phyloP scores from a whole-genome alignment of 92 coral and sea anemone species.

The Anthopleura xanthogrammica region DNA sequence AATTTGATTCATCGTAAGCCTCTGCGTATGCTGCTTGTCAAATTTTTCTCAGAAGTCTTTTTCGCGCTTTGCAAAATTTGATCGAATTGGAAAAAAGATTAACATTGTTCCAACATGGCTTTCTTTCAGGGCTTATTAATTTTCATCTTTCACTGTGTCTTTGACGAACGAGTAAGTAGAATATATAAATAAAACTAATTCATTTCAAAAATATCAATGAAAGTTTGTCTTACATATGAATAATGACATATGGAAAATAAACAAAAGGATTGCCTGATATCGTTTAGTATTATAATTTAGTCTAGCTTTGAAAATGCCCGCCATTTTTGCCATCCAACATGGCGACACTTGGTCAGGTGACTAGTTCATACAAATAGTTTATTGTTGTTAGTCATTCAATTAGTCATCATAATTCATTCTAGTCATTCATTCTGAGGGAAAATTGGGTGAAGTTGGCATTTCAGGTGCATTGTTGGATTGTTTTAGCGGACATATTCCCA shows the following conservation, averaged over 20 bases:
- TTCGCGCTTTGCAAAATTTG: not conserved
- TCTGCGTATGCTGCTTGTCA: not conserved
- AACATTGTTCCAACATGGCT: not conserved
- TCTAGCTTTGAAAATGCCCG: not conserved
- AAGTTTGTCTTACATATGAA: not conserved
- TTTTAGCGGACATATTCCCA: too few relatives aligned
- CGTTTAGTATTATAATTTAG: too few relatives aligned
- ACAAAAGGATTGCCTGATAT: too few relatives aligned
- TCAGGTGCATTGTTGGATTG: too few relatives aligned
- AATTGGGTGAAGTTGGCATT: too few relatives aligned
- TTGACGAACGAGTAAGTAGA: slow-evolving; percentile 74
- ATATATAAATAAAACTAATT: not conserved
- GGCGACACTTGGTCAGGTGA: not conserved
- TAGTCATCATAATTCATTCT: too few relatives aligned
- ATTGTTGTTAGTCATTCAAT: too few relatives aligned
- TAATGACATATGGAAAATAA: not conserved
- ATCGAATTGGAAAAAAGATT: not conserved
- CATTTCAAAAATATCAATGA: not conserved
- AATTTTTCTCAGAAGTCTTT: not conserved
- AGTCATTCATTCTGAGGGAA: too few relatives aligned
- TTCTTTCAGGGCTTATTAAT: slow-evolving; percentile 70
- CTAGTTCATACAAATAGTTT: not conserved
- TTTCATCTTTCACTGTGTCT: slow-evolving; percentile 76
- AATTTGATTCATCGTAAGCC: too few relatives aligned
- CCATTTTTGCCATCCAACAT: not conserved